These are phyloP conservation scores for Catonia carolina DNA, from an alignment of 2,888 invertebrate species.

Conservation along the genomic window DNA sequence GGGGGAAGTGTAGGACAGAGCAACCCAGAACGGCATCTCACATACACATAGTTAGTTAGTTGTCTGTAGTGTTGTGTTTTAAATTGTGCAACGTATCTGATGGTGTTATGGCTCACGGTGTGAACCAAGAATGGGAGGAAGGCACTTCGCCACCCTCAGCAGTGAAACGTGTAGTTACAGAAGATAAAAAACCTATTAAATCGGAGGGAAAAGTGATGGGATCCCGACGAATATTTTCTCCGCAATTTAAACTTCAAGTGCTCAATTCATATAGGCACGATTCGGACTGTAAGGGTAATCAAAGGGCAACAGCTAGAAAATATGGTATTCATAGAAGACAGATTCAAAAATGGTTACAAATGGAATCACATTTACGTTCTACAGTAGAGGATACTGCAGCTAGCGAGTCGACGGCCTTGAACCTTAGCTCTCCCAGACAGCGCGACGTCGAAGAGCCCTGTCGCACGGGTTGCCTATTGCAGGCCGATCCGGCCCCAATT, in stretches of 20 bases:
- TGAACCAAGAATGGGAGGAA: slow-evolving; percentile 45
- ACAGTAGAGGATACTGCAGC: slow-evolving; percentile 49
- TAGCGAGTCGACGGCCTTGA: slow-evolving; percentile 43
- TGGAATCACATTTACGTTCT: slow-evolving; percentile 69
- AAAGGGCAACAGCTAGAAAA: slow-evolving; percentile 82
- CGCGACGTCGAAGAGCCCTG: slow-evolving; percentile 37
- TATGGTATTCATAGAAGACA: slow-evolving; percentile 84
- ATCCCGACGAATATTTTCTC: slow-evolving; percentile 79
- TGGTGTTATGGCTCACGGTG: slow-evolving; percentile 47
- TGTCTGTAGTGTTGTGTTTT: slow-evolving; percentile 1
- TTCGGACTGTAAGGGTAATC: slow-evolving; percentile 81
- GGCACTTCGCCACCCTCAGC: slow-evolving; percentile 37
- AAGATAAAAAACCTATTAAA: slow-evolving; percentile 40
- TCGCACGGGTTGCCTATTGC: slow-evolving; percentile 21
- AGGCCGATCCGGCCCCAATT: slow-evolving; percentile 15
- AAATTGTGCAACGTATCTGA: slow-evolving; percentile 6
- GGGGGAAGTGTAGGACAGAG: slow-evolving; percentile 23
- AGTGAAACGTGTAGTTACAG: slow-evolving; percentile 37
- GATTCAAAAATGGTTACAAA: slow-evolving; percentile 88
- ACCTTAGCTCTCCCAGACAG: slow-evolving; percentile 46
- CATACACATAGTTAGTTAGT: slow-evolving; percentile 1
- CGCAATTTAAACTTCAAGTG: slow-evolving; percentile 83
- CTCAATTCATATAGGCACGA: slow-evolving; percentile 80
- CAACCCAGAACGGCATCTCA: too few relatives aligned
- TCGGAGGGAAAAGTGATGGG: slow-evolving; percentile 58